Evolutionary conservation across 2,113 vertebrate genomes (phyloP).

Genomic region (Dasypus novemcinctus): DNA sequence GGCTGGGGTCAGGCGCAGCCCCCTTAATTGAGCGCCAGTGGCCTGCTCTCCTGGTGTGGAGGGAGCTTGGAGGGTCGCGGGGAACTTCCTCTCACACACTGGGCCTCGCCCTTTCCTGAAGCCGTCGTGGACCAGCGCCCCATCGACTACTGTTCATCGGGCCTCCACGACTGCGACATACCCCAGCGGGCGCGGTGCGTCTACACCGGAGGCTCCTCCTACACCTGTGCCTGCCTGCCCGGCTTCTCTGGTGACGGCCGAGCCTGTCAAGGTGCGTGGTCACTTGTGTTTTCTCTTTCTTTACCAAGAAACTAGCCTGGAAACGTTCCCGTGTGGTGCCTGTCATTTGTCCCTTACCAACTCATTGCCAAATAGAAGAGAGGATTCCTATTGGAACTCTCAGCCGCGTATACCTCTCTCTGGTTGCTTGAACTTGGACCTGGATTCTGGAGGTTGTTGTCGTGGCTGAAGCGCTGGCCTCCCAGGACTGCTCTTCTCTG

Average conservation of each 20-base stretch:
- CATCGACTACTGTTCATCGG: constrained; percentile 86
- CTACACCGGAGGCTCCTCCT: constrained; percentile 87
- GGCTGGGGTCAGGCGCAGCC: not conserved
- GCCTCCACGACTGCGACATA: constrained; percentile 90
- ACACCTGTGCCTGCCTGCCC: constrained; percentile 88
- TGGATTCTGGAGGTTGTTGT: not conserved
- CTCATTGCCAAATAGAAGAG: not conserved
- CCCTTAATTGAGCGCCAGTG: no score
- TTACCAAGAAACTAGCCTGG: not conserved
- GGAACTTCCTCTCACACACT: not conserved
- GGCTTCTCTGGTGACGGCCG: constrained; percentile 91
- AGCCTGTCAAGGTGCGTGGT: constrained; percentile 87
- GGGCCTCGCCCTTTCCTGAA: not conserved
- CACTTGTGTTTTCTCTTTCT: not conserved
- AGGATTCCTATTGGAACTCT: not conserved
- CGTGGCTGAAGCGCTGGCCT: not conserved
- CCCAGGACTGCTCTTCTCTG: not conserved
- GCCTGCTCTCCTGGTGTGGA: no score
- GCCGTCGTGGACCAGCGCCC: constrained; percentile 79
- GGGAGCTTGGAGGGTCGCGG: not conserved
- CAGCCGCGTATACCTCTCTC: not conserved
- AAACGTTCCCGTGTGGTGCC: fast-evolving
- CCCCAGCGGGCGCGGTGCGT: constrained; percentile 90
- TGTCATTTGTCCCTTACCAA: not conserved
- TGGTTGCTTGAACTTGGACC: not conserved